Evolutionary conservation across 2,797 vertebrate species (phyloP).

Genomic region (Siniperca obscura): DNA sequence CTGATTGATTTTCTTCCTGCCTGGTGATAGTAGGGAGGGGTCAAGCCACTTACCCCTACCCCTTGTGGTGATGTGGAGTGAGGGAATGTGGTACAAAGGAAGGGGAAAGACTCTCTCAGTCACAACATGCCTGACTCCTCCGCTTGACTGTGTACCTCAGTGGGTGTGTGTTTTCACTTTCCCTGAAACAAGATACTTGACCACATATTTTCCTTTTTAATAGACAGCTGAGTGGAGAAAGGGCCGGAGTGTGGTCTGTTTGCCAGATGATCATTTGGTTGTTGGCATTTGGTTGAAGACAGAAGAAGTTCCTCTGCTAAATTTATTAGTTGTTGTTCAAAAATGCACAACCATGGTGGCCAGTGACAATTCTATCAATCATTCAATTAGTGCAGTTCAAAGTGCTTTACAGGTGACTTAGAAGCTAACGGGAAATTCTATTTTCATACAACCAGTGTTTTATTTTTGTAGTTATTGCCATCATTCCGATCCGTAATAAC

Average conservation of each 20-base stretch:
- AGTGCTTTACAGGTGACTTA: background rate
- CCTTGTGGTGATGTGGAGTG: constrained; percentile 31
- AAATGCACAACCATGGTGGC: constrained; percentile 13
- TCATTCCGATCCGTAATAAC: background rate
- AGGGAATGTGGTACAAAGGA: constrained; percentile 50
- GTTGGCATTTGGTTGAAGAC: constrained; percentile 44
- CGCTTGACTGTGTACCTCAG: constrained; percentile 28
- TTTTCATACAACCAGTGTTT: background rate
- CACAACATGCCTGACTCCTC: constrained; percentile 57
- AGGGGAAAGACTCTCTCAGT: constrained; percentile 35
- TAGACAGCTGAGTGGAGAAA: constrained; percentile 67
- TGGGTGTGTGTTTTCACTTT: constrained; percentile 68
- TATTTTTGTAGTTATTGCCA: background rate
- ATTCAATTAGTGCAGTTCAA: constrained; percentile 37
- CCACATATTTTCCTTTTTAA: constrained; percentile 79
- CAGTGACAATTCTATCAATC: constrained; percentile 23
- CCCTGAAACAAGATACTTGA: constrained; percentile 73
- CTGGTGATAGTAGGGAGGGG: constrained; percentile 34
- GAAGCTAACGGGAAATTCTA: background rate
- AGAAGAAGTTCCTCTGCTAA: constrained; percentile 28
- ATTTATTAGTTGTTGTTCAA: constrained; percentile 58
- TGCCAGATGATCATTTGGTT: constrained; percentile 54
- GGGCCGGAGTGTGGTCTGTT: constrained; percentile 59
- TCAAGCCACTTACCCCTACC: constrained; percentile 64
- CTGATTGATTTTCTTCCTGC: constrained; percentile 78